Base-by-base conservation (phyloP, 1,140 invertebrate genomes). In the Drosophila malerkotliana region DNA sequence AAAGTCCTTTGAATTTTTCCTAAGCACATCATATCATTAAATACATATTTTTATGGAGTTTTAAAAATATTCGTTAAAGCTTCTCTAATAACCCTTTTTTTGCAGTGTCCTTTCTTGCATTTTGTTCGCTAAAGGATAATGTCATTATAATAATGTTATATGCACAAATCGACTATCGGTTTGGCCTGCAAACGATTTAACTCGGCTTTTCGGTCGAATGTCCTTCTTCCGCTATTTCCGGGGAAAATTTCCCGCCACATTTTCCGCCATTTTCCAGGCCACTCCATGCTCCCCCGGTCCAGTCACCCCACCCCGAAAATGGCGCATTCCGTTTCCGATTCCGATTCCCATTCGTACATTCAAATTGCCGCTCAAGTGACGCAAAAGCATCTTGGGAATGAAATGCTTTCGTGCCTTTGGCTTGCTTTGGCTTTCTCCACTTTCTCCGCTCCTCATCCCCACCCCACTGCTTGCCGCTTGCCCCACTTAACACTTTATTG, bases 61-160 rank as follows among this genome's bases (percentile, higher is more conserved):
- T 18, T 18, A 1, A 18, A 18, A 18, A 18, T 18, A 18, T 18
- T 18, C 18, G 1, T 18, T 21, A 21, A 28, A 6, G 26, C 26
- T 7, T 28, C 26, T 28, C 6, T 28, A 28, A 6, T 28, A 28
- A 1, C 32, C 32, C 34, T 14, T 14, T 14, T 51, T 53, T 49
- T 8, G 6, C 18, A 67, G 63, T 64, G 47, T 28, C 26, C 26
- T 28, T 28, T 5, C 26, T 53, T 53, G 52, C 0, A n/a, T 18
- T 45, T 67, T 44, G 63, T 47, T 14, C 52, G 47, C 26, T 41
- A 2, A 12, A 34, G 47, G 28, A 59, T 84, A 77, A 85, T 80
- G 68, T 74, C 77, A 81, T 85, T 87, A 85, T 81, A 85, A 63
- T 62, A 77, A 80, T 48, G 76, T 72, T 73, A 73, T 72, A 62